Conservation (phyloP, 2,797 vertebrate species). For the Gymnoscopelus microlampas region DNA sequence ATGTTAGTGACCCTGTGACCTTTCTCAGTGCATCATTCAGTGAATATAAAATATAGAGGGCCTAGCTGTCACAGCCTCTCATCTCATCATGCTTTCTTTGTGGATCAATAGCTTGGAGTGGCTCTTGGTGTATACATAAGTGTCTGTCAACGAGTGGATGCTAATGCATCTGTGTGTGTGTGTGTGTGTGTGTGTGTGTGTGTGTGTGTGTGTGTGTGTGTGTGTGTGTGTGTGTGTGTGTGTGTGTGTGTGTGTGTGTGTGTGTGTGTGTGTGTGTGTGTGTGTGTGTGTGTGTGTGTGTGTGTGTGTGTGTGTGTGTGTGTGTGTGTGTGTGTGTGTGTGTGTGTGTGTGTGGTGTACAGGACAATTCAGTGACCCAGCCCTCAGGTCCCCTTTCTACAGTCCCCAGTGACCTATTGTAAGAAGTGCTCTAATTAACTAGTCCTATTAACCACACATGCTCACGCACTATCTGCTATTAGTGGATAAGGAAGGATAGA, state of each 20-base stretch:
- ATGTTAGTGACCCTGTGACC: no score
- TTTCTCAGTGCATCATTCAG: no score
- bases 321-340: not conserved
- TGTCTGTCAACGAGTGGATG: not conserved
- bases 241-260: conserved; percentile 1
- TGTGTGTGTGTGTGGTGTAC: not conserved
- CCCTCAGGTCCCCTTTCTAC: conserved; percentile 60
- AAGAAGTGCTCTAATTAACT: conserved; percentile 55
- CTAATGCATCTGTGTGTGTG: not conserved
- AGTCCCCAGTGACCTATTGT: conserved; percentile 47
- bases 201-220: conserved; percentile 6
- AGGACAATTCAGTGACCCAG: conserved; percentile 69
- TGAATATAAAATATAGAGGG: no score
- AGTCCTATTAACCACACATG: not conserved
- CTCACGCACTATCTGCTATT: no score
- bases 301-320: not conserved
- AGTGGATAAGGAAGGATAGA: no score
- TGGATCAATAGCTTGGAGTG: no score
- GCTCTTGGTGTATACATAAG: no score
- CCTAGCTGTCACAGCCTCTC: no score
- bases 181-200: not conserved
- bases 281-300: conserved; percentile 6
- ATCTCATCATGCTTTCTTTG: no score
- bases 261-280: conserved; percentile 22
- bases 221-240: conserved; percentile 2